A percentile compares a stretch with the other conserved stretches of the same genome.
Evolutionary conservation across 2,797 vertebrate genomes (phyloP).

Genomic region (Poecilia gillii): DNA sequence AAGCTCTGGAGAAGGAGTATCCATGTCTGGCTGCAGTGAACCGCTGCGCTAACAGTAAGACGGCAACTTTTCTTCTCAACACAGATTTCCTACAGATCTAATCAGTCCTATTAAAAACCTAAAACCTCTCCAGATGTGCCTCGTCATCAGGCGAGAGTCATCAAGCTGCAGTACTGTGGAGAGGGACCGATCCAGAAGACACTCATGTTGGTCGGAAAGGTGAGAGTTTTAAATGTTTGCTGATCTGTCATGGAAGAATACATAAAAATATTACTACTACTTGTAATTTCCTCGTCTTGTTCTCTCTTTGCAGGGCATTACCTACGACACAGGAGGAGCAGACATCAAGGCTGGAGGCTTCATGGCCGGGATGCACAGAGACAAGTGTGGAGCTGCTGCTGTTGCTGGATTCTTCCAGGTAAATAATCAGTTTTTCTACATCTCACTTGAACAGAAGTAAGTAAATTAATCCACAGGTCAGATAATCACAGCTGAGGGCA

Average conservation of each 20-base stretch:
- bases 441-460: not conserved
- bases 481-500: not conserved
- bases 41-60: constrained; percentile 83
- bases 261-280: not conserved
- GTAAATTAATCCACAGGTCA: not conserved
- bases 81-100: not conserved
- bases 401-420: constrained; percentile 87
- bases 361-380: constrained; percentile 88
- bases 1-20: constrained; percentile 78
- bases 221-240: constrained; percentile 25
- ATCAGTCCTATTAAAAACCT: not conserved
- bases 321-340: constrained; percentile 86
- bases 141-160: constrained; percentile 84
- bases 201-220: constrained; percentile 86
- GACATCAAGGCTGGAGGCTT: constrained; percentile 86
- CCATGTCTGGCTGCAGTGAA: constrained; percentile 86
- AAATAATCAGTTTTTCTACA: not conserved
- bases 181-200: constrained; percentile 79
- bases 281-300: not conserved
- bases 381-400: constrained; percentile 86
- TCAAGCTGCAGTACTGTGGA: constrained; percentile 83
- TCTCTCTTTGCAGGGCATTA: constrained; percentile 78
- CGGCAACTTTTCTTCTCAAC: not conserved
- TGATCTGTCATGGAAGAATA: not conserved
- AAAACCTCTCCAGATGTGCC: constrained; percentile 69